These are phyloP conservation scores for Xiphophorus hellerii DNA, from an alignment of 2,113 vertebrate genomes.

Conservation along the genomic window DNA sequence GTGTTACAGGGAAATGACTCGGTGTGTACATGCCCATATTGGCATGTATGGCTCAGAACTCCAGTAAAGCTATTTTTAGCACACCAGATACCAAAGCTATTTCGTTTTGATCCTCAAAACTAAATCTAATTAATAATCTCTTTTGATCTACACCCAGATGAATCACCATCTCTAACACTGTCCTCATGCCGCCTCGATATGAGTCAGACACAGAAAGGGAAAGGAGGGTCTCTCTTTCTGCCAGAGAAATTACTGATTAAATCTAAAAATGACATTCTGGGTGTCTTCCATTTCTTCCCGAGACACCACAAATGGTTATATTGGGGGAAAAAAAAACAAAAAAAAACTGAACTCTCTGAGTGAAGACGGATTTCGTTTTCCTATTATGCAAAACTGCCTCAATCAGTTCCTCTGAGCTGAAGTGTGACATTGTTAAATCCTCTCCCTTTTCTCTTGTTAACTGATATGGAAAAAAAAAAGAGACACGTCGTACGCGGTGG, in stretches of 20 bases:
- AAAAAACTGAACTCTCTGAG: background rate
- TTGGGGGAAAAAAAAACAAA: background rate
- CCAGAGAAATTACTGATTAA: background rate
- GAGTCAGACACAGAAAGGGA: background rate
- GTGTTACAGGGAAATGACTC: slow-evolving; percentile 1
- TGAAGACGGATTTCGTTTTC: slow-evolving; percentile 8
- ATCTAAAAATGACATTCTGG: background rate
- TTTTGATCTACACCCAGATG: slow-evolving; percentile 1
- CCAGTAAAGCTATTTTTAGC: background rate
- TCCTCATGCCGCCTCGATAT: background rate
- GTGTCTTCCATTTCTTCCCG: background rate
- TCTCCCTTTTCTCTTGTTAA: slow-evolving; percentile 9
- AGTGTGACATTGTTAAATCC: slow-evolving; percentile 8
- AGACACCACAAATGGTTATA: background rate
- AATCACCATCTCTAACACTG: background rate
- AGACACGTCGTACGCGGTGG: slow-evolving; percentile 13
- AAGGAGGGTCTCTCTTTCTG: background rate
- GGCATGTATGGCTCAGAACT: background rate
- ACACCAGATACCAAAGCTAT: background rate
- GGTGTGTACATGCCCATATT: background rate
- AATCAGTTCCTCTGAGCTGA: slow-evolving; percentile 8
- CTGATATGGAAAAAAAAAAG: slow-evolving; percentile 24
- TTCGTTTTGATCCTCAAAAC: slow-evolving; percentile 12
- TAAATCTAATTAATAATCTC: slow-evolving; percentile 11
- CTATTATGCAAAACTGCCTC: background rate